Evolutionary conservation across 2,888 invertebrate genomes (phyloP), one percentile per base, ranked within the genome.

Genomic region (Orthonychiurus folsomi): DNA sequence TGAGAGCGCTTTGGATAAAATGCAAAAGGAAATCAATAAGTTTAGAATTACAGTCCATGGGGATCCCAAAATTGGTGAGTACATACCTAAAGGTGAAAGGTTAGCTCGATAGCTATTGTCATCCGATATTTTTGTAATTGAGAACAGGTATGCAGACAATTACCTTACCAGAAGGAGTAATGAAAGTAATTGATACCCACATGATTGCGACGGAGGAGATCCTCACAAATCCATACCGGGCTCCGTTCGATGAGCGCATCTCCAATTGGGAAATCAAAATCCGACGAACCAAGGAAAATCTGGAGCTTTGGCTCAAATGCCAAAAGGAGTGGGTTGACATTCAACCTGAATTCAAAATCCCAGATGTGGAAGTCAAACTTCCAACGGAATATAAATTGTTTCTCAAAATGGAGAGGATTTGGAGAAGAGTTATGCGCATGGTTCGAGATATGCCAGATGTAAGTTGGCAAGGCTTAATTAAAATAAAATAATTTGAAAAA

Each of bases 331-430:
- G 72, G 72, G 75, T 73, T 28, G 55, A 61, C 12, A 63, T 69
- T 15, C 67, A 70, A 52, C 63, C 66, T 1, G 56, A 47, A 18
- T 70, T 72, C 59, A 52, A 58, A 23, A 12, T 57, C 20, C 60
- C 59, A 20, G 59, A 61, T 37, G 59, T 64, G 20, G 55, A 53
- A 12, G 55, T 48, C 1, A 63, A 60, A 60, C 59, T 91, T 74
- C 89, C 89, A 0, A 78, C 83, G 3, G 89, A 90, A 76, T 84
- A 85, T 20, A 87, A 88, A 74, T 87, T 88, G 74, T 90, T 87
- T 75, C 83, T 83, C 50, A 84, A 85, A 9, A 87, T 89, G 82
- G 87, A 89, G 75, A 81, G 87, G 48, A 85, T 85, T 66, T 90
- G 90, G 90, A 80, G 85, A 60, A 79, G 88, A 64, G 84, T 89